Percentiles rank a stretch among this genome's conserved stretches.
phyloP scores from a whole-genome alignment of 2,113 vertebrate species.

The Ranitomeya variabilis region DNA sequence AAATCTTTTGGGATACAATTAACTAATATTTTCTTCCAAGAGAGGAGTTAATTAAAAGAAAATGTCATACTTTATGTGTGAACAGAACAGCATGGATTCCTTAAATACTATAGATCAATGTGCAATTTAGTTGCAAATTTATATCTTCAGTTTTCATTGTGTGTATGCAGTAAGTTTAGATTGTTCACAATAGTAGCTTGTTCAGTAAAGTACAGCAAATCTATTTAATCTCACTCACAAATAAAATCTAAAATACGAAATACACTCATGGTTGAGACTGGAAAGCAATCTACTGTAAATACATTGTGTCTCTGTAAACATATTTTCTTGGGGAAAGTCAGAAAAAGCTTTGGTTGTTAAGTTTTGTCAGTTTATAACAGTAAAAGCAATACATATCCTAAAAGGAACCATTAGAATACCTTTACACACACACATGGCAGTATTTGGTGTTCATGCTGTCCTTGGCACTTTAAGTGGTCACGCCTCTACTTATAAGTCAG shows the following conservation, averaged over 20 bases:
- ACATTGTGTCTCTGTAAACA: conserved; percentile 6
- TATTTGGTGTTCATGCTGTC: too few relatives aligned
- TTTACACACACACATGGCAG: too few relatives aligned
- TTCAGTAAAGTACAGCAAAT: conserved; percentile 32
- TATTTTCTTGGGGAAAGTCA: background rate
- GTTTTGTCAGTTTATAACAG: background rate
- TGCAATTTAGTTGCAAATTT: conserved; percentile 52
- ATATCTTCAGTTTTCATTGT: background rate
- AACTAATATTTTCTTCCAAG: conserved; percentile 52
- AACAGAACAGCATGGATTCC: conserved; percentile 22
- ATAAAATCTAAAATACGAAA: conserved; percentile 24
- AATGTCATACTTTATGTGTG: conserved; percentile 50
- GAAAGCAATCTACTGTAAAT: background rate
- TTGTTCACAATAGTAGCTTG: conserved; percentile 9
- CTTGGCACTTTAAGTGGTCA: too few relatives aligned
- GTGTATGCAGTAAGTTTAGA: background rate
- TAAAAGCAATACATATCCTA: background rate
- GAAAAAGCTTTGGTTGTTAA: background rate
- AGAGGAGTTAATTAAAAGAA: conserved; percentile 50
- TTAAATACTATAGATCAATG: conserved; percentile 46
- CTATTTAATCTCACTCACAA: conserved; percentile 21
- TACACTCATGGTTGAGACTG: background rate
- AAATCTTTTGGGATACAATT: conserved; percentile 54
- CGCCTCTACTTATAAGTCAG: too few relatives aligned
- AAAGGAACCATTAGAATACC: background rate